These are phyloP conservation scores for Pitangus sulphuratus DNA, from an alignment of 2,797 vertebrate species.

Conservation along the genomic window DNA sequence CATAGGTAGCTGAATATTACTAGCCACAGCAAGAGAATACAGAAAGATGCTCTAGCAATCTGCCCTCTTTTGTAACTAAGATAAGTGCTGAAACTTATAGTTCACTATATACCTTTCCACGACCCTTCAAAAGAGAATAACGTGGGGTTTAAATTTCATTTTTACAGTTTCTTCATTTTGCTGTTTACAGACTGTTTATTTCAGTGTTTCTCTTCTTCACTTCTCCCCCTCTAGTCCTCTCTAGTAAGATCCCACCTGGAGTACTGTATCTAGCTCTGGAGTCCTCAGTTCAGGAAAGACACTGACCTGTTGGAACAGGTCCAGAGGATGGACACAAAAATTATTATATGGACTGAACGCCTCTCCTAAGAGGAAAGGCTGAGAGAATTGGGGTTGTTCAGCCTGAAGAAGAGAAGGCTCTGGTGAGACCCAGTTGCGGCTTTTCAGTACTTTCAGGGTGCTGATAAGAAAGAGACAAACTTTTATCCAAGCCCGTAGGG, in stretches of 20 bases:
- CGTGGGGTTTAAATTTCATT: neutral
- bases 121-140: neutral
- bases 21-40: neutral
- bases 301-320: neutral
- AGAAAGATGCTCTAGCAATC: neutral
- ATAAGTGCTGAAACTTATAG: neutral
- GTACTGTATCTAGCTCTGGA: neutral
- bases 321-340: neutral
- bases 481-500: neutral
- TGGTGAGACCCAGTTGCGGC: neutral
- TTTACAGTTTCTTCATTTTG: neutral
- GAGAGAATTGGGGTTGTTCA: neutral
- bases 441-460: neutral
- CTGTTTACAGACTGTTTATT: neutral
- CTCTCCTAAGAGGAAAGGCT: neutral
- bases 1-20: neutral
- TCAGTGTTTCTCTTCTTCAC: neutral
- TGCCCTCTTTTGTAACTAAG: neutral
- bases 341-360: neutral
- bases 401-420: neutral
- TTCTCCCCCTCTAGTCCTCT: neutral
- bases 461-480: neutral
- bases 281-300: neutral
- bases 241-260: neutral
- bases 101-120: neutral